Base-by-base conservation (phyloP, 2,113 vertebrate species). In the Rattus rattus region DNA sequence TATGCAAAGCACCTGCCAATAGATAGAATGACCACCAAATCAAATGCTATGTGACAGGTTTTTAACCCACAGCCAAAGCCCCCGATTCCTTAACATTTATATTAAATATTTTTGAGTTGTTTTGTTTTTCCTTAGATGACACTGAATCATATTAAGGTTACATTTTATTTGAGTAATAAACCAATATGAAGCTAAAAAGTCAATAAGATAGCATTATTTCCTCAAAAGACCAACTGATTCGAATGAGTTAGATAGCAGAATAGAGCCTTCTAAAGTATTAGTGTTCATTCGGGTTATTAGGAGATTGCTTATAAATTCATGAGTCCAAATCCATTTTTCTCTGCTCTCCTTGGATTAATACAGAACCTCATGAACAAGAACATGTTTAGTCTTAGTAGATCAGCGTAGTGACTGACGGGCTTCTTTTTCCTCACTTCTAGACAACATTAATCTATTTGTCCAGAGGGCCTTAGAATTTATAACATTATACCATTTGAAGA, bases 21-120 rank as follows among this genome's bases (percentile, higher is more conserved):
- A 94, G 96, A 95, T n/a, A 86, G 47, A 26, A 94, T 79, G 24
- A 26, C 72, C 87, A 93, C 30, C 77, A 52, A 88, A 19, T 93
- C 63, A 81, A 85, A 86, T 70, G 36, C 47, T 86, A 73, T 1
- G 8, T 84, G 63, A 72, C 7, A 83, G 6, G 69, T 87, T 94
- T 95, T 93, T 90, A 95, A 90, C 69, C 54, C 14, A 28, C 33
- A 13, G 12, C 28, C 22, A 81, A 97, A 92, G n/a, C 12, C 22
- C 2, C 72, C 39, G 39, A 95, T 93, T 97, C n/a, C 14, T 86
- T 96, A 91, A 65, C 39, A 52, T 43, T 77, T 88, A n/a, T 49
- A 39, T 26, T 81, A 73, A 95, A 86, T 90, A 95, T 33, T 90
- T 88, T 76, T 94, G 39, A 30, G 88, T 24, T 0, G 16, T 93